phyloP scores from a whole-genome alignment of 2,113 vertebrate genomes.

The Macquaria ambigua region DNA sequence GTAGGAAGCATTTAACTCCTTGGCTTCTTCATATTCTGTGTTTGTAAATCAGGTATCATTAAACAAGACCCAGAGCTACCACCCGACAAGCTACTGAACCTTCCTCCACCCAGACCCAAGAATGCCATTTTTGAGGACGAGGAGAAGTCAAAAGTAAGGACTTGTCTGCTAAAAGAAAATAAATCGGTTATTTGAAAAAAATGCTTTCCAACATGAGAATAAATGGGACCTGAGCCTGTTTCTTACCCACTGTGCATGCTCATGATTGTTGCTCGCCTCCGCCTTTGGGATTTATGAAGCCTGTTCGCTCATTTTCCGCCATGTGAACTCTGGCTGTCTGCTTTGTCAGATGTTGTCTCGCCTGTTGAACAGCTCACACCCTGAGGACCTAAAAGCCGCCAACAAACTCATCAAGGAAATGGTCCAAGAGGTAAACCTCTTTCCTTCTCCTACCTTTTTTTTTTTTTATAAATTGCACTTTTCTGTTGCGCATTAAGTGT shows the following conservation, averaged over 20 bases:
- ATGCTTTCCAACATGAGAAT: background rate
- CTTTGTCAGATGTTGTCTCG: constrained; percentile 91
- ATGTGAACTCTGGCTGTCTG: constrained; percentile 14
- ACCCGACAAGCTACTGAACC: constrained; percentile 87
- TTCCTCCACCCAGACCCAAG: constrained; percentile 92
- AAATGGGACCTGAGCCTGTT: background rate
- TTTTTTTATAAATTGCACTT: background rate
- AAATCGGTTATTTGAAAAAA: background rate
- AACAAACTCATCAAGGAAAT: constrained; percentile 99
- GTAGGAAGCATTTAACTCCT: background rate
- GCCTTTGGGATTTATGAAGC: background rate
- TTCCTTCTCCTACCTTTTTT: background rate
- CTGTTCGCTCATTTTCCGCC: background rate
- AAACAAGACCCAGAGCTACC: constrained; percentile 95
- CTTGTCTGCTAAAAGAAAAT: background rate
- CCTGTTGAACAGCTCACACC: constrained; percentile 96
- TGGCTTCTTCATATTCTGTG: constrained; percentile 26
- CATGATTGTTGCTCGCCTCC: background rate
- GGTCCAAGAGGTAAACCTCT: constrained; percentile 93
- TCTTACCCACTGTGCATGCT: background rate
- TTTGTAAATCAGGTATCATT: constrained; percentile 89
- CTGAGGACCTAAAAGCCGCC: constrained; percentile 97
- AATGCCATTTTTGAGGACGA: constrained; percentile 98
- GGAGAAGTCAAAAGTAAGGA: constrained; percentile 96
- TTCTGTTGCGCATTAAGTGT: background rate